Evolutionary conservation across 2,113 vertebrate species (phyloP), one percentile per base, ranked within the genome.

Genomic region (Acanthisitta chloris): DNA sequence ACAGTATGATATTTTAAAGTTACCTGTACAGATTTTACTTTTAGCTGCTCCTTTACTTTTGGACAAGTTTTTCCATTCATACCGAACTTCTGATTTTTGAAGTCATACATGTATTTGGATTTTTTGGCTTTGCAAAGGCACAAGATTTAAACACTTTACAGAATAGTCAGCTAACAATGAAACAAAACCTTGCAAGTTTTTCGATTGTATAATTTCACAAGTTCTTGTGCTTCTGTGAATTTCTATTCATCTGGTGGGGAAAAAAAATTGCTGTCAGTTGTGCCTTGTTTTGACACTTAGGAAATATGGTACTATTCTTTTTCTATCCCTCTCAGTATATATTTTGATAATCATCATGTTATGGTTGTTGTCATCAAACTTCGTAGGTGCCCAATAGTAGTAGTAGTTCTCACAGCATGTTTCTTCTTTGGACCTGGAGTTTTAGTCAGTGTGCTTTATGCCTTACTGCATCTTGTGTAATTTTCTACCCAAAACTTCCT

Each of bases 331-430:
- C 11, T 64, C 6, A 23, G 7, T 43, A 23, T 52, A 16, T 57
- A 23, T 54, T 82, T 21, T 65, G 45, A 26, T 72, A 51, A 65
- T 55, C 9, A n/a, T 17, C 14, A 3, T 49, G 19, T 42, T 9
- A 29, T 5, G 29, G 21, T 62, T 65, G 16, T 40, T 55, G 34
- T 57, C 11, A 6, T 73, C 54, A 20, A 36, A 45, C 11, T 89
- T 84, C 3, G 1, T 81, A 52, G 20, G 18, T 78, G 20, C 4
- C 6, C 9, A 20, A 0, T 25, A 87, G 31, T 16, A n/a, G n/a
- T n/a, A n/a, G 2, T 45, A 57, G 31, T 65, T 83, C 17, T 83
- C 8, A 33, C 13, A 40, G 10, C 14, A 10, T n/a, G 18, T 38
- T 78, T 65, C 16, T 83, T 72, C 18, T 45, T 55, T 36, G 87